A percentile compares a stretch with the other conserved stretches of the same genome.
Conservation (phyloP, 2,113 vertebrate species). For the Galeopterus variegatus region DNA sequence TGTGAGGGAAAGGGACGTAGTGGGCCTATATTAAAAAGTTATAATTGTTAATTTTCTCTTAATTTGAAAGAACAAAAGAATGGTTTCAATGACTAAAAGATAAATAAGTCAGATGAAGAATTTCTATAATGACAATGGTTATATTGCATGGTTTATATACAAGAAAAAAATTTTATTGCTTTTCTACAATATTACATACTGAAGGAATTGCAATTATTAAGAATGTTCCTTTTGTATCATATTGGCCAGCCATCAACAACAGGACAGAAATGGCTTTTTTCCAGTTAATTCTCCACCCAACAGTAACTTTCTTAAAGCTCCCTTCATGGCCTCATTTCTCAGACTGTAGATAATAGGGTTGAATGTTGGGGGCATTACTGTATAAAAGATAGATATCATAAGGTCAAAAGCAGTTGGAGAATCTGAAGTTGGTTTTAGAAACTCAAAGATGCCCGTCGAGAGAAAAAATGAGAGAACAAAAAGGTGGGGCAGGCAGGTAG, state of each 20-base stretch:
- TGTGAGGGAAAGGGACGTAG: not conserved
- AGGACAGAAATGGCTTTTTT: not conserved
- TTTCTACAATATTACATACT: not conserved
- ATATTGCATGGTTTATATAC: not conserved
- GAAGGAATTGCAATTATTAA: not conserved
- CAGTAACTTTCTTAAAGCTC: not conserved
- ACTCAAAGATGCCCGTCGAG: conserved; percentile 66
- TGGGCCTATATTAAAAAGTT: not conserved
- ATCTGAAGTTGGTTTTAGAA: conserved; percentile 68
- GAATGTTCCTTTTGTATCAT: not conserved
- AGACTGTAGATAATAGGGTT: conserved; percentile 63
- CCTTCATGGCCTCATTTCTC: conserved; percentile 9
- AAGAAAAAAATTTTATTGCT: not conserved
- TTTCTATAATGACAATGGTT: not conserved
- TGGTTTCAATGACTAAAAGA: not conserved
- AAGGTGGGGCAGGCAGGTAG: conserved; percentile 77
- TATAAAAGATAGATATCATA: conserved; percentile 74
- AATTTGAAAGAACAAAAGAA: not conserved
- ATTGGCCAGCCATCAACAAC: not conserved
- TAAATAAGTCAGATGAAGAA: not conserved
- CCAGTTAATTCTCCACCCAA: not conserved
- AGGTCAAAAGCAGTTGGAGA: conserved; percentile 63
- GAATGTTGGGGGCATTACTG: not conserved
- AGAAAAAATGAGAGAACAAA: conserved; percentile 74
- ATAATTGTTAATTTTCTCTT: not conserved